Base-by-base conservation (phyloP, 2,113 vertebrate genomes). In the Clarias macrocephalus region DNA sequence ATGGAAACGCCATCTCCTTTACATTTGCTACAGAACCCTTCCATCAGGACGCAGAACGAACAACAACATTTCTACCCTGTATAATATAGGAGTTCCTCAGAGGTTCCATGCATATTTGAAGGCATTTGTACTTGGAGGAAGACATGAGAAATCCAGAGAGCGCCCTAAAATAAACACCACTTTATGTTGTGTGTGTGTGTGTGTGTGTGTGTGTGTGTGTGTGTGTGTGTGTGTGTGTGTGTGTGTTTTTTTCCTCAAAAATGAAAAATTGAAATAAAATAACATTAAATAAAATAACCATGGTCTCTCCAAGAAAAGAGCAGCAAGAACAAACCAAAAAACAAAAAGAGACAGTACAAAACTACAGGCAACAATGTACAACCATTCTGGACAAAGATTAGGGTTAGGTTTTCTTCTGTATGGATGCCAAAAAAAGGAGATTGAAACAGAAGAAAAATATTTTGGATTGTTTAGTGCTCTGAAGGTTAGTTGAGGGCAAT, bases 81-180 rank as follows among this genome's bases (percentile, higher is more conserved):
- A 89, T 85, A 75, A 73, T 87, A 63, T 77, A 63, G 56, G 83
- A 81, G 89, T 90, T 89, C 81, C 86, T 87, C 84, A 54, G 85
- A 84, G 81, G 86, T 90, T 90, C 88, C 89, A 88, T 92, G 91
- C 90, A 91, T 92, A 91, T 91, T 87, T 88, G 82, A 91, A 89
- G 90, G 90, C 89, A 88, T 90, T 88, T 86, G 84, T 88, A 91
- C 73, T 88, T 87, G n/a, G 62, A 91, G 92, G 92, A 91, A 92
- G 91, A 92, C 92, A 79, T 89, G 73, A 84, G 81, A 65, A 88
- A 80, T 88, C 84, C 83, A 21, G 72, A 88, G 76, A 91, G 73
- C 70, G 85, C 85, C 81, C 80, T 83, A 87, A 90, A 82, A 88
- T 83, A 84, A 85, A 82, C 54, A 87, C 80, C 63, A 37, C 76